Evolutionary conservation across 2,797 vertebrate genomes (phyloP).

Genomic region (Clamator glandarius): DNA sequence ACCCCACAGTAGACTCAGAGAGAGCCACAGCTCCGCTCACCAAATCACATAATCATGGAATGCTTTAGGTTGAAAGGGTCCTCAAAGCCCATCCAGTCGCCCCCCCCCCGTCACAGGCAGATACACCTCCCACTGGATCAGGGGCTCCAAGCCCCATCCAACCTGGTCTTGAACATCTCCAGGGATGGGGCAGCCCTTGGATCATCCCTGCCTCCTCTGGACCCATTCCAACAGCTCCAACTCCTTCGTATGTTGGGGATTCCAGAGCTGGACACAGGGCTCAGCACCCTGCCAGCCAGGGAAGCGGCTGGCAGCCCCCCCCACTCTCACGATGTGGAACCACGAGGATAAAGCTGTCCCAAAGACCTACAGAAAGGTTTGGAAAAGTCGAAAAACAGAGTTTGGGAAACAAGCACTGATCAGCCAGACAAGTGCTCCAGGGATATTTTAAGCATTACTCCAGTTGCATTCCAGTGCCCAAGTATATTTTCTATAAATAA

Average conservation of each 20-base stretch:
- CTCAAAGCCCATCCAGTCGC: too few relatives aligned
- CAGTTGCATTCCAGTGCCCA: neutral
- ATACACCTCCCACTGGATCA: too few relatives aligned
- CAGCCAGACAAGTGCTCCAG: neutral
- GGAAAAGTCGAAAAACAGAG: neutral
- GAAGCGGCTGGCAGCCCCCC: neutral
- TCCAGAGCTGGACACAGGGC: too few relatives aligned
- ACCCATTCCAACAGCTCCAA: too few relatives aligned
- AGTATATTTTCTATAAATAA: slow-evolving; percentile 20
- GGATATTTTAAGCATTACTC: neutral
- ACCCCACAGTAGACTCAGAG: neutral
- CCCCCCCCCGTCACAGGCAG: too few relatives aligned
- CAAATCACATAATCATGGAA: neutral
- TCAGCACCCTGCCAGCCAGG: too few relatives aligned
- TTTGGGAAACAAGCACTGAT: neutral
- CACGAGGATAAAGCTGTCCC: neutral
- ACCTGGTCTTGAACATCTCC: too few relatives aligned
- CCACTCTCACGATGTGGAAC: neutral
- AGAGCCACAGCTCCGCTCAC: accelerated
- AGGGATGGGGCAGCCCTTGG: too few relatives aligned
- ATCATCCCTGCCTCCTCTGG: too few relatives aligned
- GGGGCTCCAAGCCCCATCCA: too few relatives aligned
- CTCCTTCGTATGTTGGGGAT: too few relatives aligned
- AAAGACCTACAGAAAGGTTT: neutral
- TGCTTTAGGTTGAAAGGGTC: too few relatives aligned